phyloP scores from a whole-genome alignment of 2,113 vertebrate genomes.

The Ailurus styani region DNA sequence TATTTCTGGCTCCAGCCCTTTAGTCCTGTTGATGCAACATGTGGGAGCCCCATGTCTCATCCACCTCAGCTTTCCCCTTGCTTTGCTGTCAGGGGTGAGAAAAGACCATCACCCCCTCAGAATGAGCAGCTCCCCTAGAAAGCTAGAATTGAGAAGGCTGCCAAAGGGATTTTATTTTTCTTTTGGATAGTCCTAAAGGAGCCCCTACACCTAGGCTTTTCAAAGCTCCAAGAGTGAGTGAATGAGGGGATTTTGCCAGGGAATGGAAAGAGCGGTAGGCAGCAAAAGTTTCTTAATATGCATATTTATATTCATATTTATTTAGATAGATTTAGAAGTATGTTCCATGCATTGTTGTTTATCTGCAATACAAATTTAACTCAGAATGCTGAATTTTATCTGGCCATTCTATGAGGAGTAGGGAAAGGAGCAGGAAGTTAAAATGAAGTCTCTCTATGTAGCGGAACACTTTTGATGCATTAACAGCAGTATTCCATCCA shows the following conservation, averaged over 20 bases:
- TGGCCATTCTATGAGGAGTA: neutral
- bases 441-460: neutral
- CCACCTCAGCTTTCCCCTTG: neutral
- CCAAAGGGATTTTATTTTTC: constrained; percentile 3
- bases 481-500: neutral
- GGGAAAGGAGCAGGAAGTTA: neutral
- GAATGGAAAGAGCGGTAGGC: neutral
- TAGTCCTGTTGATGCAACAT: neutral
- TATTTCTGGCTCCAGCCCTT: neutral
- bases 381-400: neutral
- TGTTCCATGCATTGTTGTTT: neutral
- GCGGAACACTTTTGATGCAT: neutral
- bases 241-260: constrained; percentile 53
- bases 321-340: neutral
- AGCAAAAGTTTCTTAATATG: neutral
- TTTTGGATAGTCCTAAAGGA: constrained; percentile 32
- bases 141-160: neutral
- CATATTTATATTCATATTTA: neutral
- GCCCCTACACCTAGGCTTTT: constrained; percentile 18
- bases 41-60: neutral
- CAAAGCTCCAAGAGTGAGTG: constrained; percentile 40
- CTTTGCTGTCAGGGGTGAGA: neutral
- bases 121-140: neutral
- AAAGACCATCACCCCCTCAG: neutral
- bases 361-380: neutral